Evolutionary conservation across 2,888 invertebrate species (phyloP), one percentile per base, ranked within the genome.

Genomic region (Folsomia manolachei): DNA sequence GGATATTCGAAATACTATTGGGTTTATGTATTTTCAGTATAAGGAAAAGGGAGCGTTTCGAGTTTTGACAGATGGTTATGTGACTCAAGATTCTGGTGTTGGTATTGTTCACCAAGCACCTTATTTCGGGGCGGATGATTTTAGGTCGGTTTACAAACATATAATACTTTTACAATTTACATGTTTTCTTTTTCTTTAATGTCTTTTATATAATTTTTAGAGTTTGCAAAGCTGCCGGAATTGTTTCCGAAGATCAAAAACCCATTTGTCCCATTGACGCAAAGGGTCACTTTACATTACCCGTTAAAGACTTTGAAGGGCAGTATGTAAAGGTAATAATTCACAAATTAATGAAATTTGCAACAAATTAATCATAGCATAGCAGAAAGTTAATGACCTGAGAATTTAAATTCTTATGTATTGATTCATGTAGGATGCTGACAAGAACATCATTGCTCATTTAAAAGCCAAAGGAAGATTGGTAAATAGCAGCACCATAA

Each of bases 101-200:
- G 98, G 98, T 24, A 88, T 98, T 78, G 99, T 99, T 24, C 99
- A 99, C 83, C 97, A 97, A 85, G 95, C 99, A 1, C 97, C 99
- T 7, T 99, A 97, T 84, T 99, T 99, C 86, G 99, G 99, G 81
- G 99, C 98, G 87, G 98, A 99, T 83, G 99, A 99, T 91, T 94
- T 91, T 84, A 73, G 79, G 79, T 77, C 60, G 39, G 51, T 52
- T 66, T 24, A 70, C n/a, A 18, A 51, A 9, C 9, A 51, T 51
- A 51, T n/a, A n/a, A n/a, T n/a, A n/a, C n/a, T 51, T 51, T 51
- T 51, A 51, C 9, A 51, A 51, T 51, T 51, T 11, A 51, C 18
- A 11, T 51, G 18, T 9, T 51, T 51, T 51, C 51, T 18, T 51
- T 18, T 18, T 51, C 9, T 11, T 51, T 51, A 51, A 11, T 39